Evolutionary conservation across 2,797 vertebrate species (phyloP).

Genomic region (Bovichtus diacanthus): DNA sequence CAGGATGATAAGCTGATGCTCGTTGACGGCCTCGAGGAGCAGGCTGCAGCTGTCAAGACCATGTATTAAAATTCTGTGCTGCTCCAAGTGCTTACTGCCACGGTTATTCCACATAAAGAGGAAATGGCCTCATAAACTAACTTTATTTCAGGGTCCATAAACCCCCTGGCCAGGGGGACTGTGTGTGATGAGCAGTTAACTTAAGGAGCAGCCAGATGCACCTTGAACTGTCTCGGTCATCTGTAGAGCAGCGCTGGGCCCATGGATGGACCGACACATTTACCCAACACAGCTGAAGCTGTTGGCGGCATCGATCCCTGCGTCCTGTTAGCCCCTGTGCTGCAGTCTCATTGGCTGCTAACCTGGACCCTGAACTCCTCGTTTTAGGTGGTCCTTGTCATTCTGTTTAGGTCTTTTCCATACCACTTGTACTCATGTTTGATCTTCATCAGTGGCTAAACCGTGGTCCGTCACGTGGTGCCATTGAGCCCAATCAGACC

Average conservation of each 20-base stretch:
- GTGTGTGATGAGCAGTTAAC: conserved; percentile 65
- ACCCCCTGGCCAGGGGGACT: conserved; percentile 52
- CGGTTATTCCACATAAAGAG: conserved; percentile 73
- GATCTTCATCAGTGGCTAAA: too few relatives aligned
- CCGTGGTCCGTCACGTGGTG: too few relatives aligned
- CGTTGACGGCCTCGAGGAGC: conserved; percentile 49
- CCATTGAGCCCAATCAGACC: too few relatives aligned
- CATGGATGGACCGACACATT: conserved; percentile 28
- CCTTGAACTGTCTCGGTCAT: conserved; percentile 55
- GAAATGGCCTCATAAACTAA: conserved; percentile 74
- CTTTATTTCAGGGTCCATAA: conserved; percentile 77
- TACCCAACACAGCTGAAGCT: conserved; percentile 6
- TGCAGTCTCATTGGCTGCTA: conserved; percentile 46
- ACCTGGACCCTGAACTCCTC: background rate
- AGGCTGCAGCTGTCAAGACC: conserved; percentile 37
- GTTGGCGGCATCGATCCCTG: conserved; percentile 14
- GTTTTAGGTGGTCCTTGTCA: too few relatives aligned
- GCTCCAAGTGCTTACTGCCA: conserved; percentile 59
- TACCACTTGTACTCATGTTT: too few relatives aligned
- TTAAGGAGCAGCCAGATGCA: conserved; percentile 61
- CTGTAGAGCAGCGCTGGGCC: conserved; percentile 16
- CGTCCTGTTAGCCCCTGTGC: conserved; percentile 5
- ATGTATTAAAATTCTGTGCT: conserved; percentile 57
- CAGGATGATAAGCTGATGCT: conserved; percentile 21
- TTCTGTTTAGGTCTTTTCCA: too few relatives aligned